phyloP scores from a whole-genome alignment of 2,113 vertebrate genomes.

The Cyanocitta stelleri region DNA sequence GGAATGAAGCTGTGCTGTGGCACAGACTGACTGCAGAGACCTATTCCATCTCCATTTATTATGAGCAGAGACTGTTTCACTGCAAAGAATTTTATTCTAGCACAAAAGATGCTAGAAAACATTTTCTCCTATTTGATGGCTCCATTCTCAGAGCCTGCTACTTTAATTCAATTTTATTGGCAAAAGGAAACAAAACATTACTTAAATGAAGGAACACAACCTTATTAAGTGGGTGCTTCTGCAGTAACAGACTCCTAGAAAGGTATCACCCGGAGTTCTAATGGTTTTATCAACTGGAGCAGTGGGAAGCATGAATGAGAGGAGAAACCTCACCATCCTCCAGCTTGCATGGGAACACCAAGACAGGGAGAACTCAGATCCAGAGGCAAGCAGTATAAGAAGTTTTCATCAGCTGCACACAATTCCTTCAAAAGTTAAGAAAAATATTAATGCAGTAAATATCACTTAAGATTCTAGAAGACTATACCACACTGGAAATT shows the following conservation, averaged over 20 bases:
- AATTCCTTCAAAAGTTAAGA: background rate
- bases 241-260: background rate
- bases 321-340: background rate
- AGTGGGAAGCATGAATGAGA: background rate
- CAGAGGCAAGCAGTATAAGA: background rate
- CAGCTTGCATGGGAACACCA: background rate
- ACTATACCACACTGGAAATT: background rate
- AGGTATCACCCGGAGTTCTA: accelerated
- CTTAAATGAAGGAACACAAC: background rate
- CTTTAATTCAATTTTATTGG: background rate
- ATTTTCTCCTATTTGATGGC: background rate
- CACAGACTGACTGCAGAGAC: background rate
- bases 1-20: background rate
- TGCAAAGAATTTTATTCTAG: background rate
- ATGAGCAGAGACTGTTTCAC: background rate
- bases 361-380: background rate
- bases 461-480: background rate
- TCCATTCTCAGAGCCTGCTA: background rate
- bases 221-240: background rate
- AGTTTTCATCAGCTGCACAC: background rate
- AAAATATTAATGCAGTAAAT: background rate
- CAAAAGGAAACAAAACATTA: background rate
- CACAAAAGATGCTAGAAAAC: background rate
- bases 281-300: background rate
- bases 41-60: background rate